Base-by-base conservation (phyloP, 1,140 invertebrate genomes). In the Microplitis mediator region DNA sequence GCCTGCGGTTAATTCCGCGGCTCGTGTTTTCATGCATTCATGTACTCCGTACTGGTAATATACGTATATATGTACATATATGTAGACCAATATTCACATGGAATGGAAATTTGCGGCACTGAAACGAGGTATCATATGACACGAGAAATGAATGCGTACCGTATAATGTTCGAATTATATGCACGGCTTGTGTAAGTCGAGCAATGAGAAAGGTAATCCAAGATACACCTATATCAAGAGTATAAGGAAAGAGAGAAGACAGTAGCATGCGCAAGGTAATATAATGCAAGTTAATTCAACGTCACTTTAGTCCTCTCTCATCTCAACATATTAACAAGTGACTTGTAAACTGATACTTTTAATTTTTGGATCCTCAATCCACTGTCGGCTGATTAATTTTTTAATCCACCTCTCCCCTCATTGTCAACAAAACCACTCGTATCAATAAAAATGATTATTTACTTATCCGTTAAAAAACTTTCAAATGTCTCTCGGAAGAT, bases 81-180 rank as follows among this genome's bases (percentile, higher is more conserved):
- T 62, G 14, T 62, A 36, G 32, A 32, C 1, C 11, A 6, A 6
- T 31, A 61, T 61, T 35, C 60, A 62, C 60, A 14, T 35, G 60
- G 60, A 62, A 62, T 35, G 60, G 60, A 62, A 62, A 62, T 62
- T 39, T 62, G 60, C 60, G 13, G 32, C 32, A 62, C 31, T 32
- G 32, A n/a, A 35, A 62, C 13, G 4, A 34, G 35, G 34, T 36
- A 39, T 36, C 32, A 35, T 31, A 62, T 65, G 63, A 65, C 36
- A 65, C 52, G 51, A 16, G 32, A 23, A 54, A 56, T 34, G 14
- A 61, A 34, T 39, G 13, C 11, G 64, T 14, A 32, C 23, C 11
- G 69, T 58, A 70, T 70, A 70, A 70, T 63, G 69, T 70, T 70
- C 58, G 54, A 70, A 70, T 70, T 70, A 70, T 61, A 39, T 70